Base-by-base conservation (phyloP, 2,888 invertebrate species). In the Platerodrilus igneus region DNA sequence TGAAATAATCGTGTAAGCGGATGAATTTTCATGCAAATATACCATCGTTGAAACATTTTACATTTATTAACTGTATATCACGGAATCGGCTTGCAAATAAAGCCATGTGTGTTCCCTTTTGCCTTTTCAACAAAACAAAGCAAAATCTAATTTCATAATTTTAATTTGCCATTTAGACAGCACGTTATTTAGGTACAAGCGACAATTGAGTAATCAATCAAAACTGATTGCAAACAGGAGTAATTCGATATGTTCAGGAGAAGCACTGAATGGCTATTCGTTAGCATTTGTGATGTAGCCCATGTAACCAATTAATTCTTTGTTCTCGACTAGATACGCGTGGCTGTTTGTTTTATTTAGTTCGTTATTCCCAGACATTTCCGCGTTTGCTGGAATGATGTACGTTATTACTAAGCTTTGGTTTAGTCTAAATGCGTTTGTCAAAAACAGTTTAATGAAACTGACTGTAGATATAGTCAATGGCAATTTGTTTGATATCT, bases 291-390 rank as follows among this genome's bases (percentile, higher is more conserved):
- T 49, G 52, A 53, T 52, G 55, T 50, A 46, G 52, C 51, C 55
- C 51, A 52, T 52, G 55, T 52, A 50, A 52, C 51, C 56, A 56
- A 56, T 56, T 56, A 55, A 55, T 52, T 53, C 56, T 53, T 56
- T 56, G 56, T 53, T 48, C 50, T 37, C 41, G 47, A 45, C 48
- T 48, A 45, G 45, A 37, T 40, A 40, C 36, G 36, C 36, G 41
- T 30, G 37, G 29, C 29, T 37, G 39, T 45, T 45, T 41, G 37
- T 37, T 45, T 41, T 45, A 40, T 40, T 45, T 45, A 40, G 45
- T 41, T 41, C 42, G 37, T 43, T 43, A 43, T 40, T 43, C 34
- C 34, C 42, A 43, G 42, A 43, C 42, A 43, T 43, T 43, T 43
- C 37, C 42, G 35, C 42, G 42, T 43, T 43, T 43, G 31, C 29